Percentiles rank a stretch among this genome's conserved stretches.
phyloP scores from a whole-genome alignment of 2,888 invertebrate species.

The Galerucella pusilla region DNA sequence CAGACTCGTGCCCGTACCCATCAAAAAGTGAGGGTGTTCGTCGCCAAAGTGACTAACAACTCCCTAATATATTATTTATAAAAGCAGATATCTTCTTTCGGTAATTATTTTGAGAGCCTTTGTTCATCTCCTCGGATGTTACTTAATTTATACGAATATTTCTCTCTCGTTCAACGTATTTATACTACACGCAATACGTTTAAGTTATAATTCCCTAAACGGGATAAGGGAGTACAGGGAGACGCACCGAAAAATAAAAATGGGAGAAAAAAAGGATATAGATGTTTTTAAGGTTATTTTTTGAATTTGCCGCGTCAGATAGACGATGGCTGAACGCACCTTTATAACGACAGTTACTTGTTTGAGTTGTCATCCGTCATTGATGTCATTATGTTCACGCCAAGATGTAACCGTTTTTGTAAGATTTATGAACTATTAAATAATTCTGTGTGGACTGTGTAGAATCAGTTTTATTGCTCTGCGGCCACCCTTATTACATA shows the following conservation, averaged over 20 bases:
- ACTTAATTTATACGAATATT: constrained; percentile 56
- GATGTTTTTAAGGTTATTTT: too few species aligned
- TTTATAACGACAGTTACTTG: too few species aligned
- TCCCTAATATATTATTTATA: constrained; percentile 60
- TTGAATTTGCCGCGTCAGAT: too few species aligned
- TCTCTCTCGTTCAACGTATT: constrained; percentile 28
- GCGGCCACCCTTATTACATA: too few species aligned
- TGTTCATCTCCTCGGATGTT: constrained; percentile 54
- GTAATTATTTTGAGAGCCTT: constrained; percentile 61
- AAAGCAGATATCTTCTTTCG: constrained; percentile 55
- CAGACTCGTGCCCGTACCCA: constrained; percentile 40
- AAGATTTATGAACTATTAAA: too few species aligned
- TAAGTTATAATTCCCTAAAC: constrained; percentile 5
- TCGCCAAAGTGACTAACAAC: constrained; percentile 59
- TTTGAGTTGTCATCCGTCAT: too few species aligned
- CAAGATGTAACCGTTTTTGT: too few species aligned
- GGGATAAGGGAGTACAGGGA: constrained; percentile 19
- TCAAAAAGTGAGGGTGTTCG: constrained; percentile 47
- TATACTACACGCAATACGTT: constrained; percentile 42
- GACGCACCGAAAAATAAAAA: constrained; percentile 13
- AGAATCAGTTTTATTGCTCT: too few species aligned
- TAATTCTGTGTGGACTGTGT: too few species aligned
- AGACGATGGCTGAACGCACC: too few species aligned
- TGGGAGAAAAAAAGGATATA: neutral
- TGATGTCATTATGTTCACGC: too few species aligned